Conservation (phyloP, 2,797 vertebrate species). For the Pangasius djambal region DNA sequence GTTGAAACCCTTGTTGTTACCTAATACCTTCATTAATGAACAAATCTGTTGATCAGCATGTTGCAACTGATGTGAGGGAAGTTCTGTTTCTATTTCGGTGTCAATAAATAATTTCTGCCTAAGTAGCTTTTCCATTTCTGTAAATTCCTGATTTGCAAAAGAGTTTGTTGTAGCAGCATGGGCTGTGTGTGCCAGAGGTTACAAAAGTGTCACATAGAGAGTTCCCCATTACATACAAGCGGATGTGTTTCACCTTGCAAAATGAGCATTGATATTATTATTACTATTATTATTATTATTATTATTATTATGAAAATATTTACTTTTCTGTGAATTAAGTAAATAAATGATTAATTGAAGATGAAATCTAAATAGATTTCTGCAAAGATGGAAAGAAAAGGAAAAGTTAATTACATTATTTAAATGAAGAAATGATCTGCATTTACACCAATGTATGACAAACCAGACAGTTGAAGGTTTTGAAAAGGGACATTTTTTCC, state of each 20-base stretch:
- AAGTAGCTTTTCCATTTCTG: not conserved
- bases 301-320: not conserved
- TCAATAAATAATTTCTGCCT: not conserved
- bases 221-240: not conserved
- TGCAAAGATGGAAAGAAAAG: not conserved
- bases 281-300: not conserved
- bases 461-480: not conserved
- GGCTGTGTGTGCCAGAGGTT: not conserved
- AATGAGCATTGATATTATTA: no score
- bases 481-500: not conserved
- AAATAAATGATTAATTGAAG: not conserved
- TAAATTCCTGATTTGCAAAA: not conserved
- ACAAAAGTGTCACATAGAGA: not conserved
- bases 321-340: not conserved
- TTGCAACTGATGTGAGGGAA: not conserved
- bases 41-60: not conserved
- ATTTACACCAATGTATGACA: not conserved
- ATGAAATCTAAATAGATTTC: no score
- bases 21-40: not conserved
- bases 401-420: not conserved
- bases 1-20: not conserved
- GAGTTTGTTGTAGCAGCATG: not conserved
- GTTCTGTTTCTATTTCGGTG: not conserved
- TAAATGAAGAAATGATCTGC: no score
- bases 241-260: not conserved